Evolutionary conservation across 2,113 vertebrate genomes (phyloP).

Genomic region (Pteruthius melanotis): DNA sequence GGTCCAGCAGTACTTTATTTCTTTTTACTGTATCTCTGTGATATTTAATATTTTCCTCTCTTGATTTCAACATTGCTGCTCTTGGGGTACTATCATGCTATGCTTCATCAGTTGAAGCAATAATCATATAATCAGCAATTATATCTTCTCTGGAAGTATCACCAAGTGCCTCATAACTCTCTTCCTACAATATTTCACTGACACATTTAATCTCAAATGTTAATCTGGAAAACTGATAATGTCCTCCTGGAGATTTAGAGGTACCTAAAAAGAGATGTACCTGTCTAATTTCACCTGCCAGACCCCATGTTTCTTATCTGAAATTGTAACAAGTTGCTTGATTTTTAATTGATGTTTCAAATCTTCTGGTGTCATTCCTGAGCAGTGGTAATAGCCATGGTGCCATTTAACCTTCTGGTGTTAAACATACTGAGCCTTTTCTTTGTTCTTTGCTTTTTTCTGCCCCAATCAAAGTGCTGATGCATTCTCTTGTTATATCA

Average conservation of each 20-base stretch:
- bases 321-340: not conserved
- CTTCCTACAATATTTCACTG: constrained; percentile 38
- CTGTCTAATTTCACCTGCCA: constrained; percentile 1
- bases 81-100: not conserved
- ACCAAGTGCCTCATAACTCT: constrained; percentile 42
- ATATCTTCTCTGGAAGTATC: not conserved
- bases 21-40: not conserved
- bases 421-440: not conserved
- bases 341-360: constrained; percentile 7
- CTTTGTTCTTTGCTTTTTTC: not conserved
- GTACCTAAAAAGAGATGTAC: not conserved
- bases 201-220: constrained; percentile 39
- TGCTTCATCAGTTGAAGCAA: constrained; percentile 26
- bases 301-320: not conserved
- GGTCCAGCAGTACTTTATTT: not conserved
- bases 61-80: not conserved
- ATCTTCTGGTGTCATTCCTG: not conserved
- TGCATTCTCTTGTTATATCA: not conserved
- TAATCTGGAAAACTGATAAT: constrained; percentile 35
- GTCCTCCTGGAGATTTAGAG: not conserved
- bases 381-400: not conserved
- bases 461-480: not conserved
- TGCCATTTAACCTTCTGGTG: not conserved
- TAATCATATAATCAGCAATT: constrained; percentile 46
- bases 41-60: not conserved